These are phyloP conservation scores for Ptychoptera albimana DNA, from an alignment of 2,888 invertebrate species.

Conservation along the genomic window DNA sequence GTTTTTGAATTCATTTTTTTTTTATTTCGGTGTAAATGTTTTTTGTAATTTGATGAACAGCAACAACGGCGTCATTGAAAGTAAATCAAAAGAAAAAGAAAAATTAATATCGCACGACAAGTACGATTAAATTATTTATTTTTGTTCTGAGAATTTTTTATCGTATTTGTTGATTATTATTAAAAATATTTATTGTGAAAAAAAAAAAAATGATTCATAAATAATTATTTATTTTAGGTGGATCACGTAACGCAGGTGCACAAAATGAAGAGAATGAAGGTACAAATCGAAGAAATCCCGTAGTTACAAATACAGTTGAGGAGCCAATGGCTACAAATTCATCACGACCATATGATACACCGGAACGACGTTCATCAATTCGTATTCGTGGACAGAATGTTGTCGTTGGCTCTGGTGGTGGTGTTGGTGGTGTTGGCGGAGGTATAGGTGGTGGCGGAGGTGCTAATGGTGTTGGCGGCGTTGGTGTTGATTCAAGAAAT, in stretches of 20 bases:
- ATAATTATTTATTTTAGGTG: background rate
- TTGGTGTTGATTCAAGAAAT: slow-evolving; percentile 4
- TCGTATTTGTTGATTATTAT: too few relatives aligned
- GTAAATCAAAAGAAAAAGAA: too few relatives aligned
- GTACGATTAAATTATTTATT: too few relatives aligned
- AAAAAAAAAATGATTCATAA: too few relatives aligned
- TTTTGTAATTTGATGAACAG: too few relatives aligned
- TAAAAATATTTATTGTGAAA: too few relatives aligned
- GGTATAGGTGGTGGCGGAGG: slow-evolving; percentile 15
- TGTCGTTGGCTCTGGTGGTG: slow-evolving; percentile 18
- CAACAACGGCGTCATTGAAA: too few relatives aligned
- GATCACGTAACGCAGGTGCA: background rate
- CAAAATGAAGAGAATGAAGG: slow-evolving; percentile 8
- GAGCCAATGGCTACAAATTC: slow-evolving; percentile 31
- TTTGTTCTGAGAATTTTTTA: too few relatives aligned
- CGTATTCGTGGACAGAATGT: slow-evolving; percentile 27
- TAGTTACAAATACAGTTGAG: slow-evolving; percentile 17
- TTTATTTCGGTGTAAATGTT: too few relatives aligned
- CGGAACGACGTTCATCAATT: slow-evolving; percentile 30
- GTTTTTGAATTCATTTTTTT: too few relatives aligned
- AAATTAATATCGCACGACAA: too few relatives aligned
- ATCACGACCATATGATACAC: slow-evolving; percentile 30
- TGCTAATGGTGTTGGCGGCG: slow-evolving; percentile 14
- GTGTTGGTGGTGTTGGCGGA: slow-evolving; percentile 10
- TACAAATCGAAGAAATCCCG: slow-evolving; percentile 5